A percentile compares a stretch with the other conserved stretches of the same genome.
Conservation (phyloP, 2,888 invertebrate species). For the Pomacea canaliculata region DNA sequence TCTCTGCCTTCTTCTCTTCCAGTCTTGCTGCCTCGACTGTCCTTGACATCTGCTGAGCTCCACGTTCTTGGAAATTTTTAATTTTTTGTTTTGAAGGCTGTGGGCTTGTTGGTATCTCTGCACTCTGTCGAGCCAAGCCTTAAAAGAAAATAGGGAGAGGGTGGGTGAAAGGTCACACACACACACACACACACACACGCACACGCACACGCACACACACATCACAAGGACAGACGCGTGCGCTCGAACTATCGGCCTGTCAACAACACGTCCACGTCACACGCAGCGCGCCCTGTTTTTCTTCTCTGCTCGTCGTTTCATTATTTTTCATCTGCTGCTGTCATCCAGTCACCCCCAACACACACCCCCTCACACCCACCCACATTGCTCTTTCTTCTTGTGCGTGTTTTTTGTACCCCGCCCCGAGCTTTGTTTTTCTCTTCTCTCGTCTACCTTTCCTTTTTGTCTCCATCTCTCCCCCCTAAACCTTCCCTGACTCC, state of each 20-base stretch:
- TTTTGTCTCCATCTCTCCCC: neutral
- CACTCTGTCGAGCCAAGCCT: too few relatives aligned
- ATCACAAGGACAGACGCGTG: neutral
- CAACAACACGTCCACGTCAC: too few relatives aligned
- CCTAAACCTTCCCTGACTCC: neutral
- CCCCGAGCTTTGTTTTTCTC: neutral
- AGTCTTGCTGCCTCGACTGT: neutral
- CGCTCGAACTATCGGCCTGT: too few relatives aligned
- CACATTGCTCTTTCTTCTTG: neutral
- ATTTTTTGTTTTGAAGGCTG: too few relatives aligned
- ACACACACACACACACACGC: too few relatives aligned
- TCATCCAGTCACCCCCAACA: neutral
- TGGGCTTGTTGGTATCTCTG: too few relatives aligned
- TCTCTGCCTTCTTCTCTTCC: neutral
- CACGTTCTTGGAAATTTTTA: too few relatives aligned
- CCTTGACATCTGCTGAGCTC: too few relatives aligned
- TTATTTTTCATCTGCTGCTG: neutral
- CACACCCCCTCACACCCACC: neutral
- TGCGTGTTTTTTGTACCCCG: neutral
- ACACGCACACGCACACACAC: neutral
- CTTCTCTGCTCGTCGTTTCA: neutral
- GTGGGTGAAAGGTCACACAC: too few relatives aligned
- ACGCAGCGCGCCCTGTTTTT: neutral
- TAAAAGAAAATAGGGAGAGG: too few relatives aligned
- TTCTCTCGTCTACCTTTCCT: neutral